phyloP scores from a whole-genome alignment of 1,140 invertebrate species.

The Gryllus bimaculatus region DNA sequence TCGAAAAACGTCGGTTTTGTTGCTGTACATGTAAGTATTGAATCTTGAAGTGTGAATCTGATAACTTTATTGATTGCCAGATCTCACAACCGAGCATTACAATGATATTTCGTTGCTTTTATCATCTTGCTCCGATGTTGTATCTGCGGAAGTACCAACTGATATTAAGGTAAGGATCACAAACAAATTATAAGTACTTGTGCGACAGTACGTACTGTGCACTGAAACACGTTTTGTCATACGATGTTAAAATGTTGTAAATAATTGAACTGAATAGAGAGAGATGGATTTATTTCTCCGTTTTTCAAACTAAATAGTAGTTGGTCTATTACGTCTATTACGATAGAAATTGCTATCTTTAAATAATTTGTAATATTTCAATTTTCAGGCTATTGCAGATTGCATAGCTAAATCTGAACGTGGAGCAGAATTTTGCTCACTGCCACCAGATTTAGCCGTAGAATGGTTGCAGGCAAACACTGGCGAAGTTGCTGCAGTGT shows the following conservation, averaged over 20 bases:
- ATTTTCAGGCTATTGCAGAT: background rate
- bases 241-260: background rate
- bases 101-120: conserved; percentile 53
- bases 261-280: no score
- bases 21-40: no score
- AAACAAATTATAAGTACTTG: background rate
- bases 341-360: no score
- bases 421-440: conserved; percentile 42
- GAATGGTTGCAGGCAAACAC: conserved; percentile 48
- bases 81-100: conserved; percentile 47
- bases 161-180: conserved; percentile 31
- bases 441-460: conserved; percentile 41
- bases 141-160: conserved; percentile 56
- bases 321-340: no score
- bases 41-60: no score
- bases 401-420: conserved; percentile 24
- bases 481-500: conserved; percentile 38
- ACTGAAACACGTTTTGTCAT: background rate
- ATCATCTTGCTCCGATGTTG: conserved; percentile 51
- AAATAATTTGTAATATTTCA: background rate
- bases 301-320: no score
- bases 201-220: background rate
- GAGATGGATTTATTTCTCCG: no score
- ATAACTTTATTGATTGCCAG: conserved; percentile 31
- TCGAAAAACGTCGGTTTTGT: no score